phyloP scores from a whole-genome alignment of 1,140 invertebrate species.

The Elysia chlorotica region DNA sequence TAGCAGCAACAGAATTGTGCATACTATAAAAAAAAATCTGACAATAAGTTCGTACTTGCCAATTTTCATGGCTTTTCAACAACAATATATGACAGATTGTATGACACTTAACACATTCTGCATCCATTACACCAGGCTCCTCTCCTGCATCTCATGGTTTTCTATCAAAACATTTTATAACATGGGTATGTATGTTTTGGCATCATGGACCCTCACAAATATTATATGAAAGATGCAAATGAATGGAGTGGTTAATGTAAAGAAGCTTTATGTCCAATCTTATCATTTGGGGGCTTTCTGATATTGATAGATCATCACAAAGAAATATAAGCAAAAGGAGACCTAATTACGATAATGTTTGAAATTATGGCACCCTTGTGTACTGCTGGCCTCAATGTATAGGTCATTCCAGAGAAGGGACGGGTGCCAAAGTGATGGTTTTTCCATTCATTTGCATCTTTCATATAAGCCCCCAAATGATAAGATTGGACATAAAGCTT shows the following conservation, averaged over 20 bases:
- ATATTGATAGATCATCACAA: background rate
- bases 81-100: no score
- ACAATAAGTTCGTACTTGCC: no score
- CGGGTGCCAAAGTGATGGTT: slow-evolving; percentile 16
- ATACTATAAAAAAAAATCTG: no score
- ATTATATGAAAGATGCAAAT: background rate
- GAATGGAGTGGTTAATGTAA: background rate
- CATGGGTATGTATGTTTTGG: background rate
- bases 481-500: background rate
- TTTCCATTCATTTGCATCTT: no score
- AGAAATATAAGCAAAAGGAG: slow-evolving; percentile 13
- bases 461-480: background rate
- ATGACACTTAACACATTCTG: background rate
- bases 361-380: background rate
- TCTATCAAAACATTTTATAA: background rate
- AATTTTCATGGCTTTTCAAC: no score
- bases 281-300: background rate
- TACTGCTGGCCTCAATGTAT: slow-evolving; percentile 9
- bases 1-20: no score
- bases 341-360: slow-evolving; percentile 16
- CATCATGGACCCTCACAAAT: background rate
- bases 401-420: slow-evolving; percentile 16
- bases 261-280: background rate
- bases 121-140: background rate
- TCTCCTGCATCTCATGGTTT: background rate